Evolutionary conservation across 2,113 vertebrate species (phyloP).

Genomic region (Zapornia atra): DNA sequence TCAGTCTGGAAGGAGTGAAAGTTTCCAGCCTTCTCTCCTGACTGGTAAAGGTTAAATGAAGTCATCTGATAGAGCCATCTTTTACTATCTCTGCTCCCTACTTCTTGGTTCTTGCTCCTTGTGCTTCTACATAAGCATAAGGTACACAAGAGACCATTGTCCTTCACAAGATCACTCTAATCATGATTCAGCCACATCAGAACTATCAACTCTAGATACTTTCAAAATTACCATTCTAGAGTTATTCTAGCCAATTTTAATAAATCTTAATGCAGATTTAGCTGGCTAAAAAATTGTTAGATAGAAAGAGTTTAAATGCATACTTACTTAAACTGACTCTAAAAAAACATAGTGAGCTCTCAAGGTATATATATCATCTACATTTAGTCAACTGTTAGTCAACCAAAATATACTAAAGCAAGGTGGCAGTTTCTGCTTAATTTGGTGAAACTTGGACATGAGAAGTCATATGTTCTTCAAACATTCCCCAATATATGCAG

Average conservation of each 20-base stretch:
- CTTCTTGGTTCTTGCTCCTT: not conserved
- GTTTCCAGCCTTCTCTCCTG: not conserved
- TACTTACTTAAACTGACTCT: not conserved
- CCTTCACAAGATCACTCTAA: not conserved
- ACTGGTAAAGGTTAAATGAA: not conserved
- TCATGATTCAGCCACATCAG: not conserved
- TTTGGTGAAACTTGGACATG: not conserved
- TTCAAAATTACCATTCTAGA: not conserved
- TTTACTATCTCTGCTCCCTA: not conserved
- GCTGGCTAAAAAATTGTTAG: not conserved
- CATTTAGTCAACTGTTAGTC: not conserved
- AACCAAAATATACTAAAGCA: not conserved
- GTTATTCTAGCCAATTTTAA: not conserved
- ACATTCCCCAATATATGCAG: not conserved
- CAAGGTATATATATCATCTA: not conserved
- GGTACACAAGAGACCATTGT: fast-evolving
- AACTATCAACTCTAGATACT: not conserved
- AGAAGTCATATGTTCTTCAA: conserved; percentile 19
- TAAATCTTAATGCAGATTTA: not conserved
- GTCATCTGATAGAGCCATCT: not conserved
- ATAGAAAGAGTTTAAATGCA: not conserved
- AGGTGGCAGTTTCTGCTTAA: not conserved
- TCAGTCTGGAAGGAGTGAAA: not conserved
- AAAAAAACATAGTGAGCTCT: not conserved
- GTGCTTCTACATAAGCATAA: not conserved